Evolutionary conservation across 2,888 invertebrate genomes (phyloP).

Genomic region (Mystacides longicornis): DNA sequence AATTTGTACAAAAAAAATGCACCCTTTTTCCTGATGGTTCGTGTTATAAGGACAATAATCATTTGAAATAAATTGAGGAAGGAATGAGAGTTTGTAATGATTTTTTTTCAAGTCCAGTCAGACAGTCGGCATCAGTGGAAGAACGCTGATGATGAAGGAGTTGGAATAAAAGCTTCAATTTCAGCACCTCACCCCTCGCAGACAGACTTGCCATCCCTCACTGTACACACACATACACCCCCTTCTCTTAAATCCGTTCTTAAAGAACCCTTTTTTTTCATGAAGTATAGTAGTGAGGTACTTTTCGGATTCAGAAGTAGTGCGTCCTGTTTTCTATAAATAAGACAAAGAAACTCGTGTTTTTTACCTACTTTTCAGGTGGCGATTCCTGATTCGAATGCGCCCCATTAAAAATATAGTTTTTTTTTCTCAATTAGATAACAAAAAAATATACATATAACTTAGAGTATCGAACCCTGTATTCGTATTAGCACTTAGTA

Average conservation of each 20-base stretch:
- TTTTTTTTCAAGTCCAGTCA: too few species aligned
- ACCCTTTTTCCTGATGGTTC: too few species aligned
- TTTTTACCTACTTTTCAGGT: conserved; percentile 19
- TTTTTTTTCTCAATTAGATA: too few species aligned
- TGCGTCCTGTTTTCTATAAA: conserved; percentile 17
- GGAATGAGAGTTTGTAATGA: too few species aligned
- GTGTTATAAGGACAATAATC: too few species aligned
- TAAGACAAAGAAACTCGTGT: conserved; percentile 25
- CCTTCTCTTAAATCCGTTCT: conserved; percentile 45
- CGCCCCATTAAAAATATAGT: neutral
- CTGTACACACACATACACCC: too few species aligned
- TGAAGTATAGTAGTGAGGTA: neutral
- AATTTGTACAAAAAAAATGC: too few species aligned
- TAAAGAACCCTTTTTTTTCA: conserved; percentile 39
- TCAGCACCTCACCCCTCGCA: conserved; percentile 16
- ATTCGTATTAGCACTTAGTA: too few species aligned
- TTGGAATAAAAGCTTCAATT: neutral
- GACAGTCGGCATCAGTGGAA: too few species aligned
- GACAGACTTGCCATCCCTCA: conserved; percentile 25
- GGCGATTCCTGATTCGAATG: neutral
- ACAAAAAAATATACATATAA: too few species aligned
- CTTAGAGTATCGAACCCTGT: too few species aligned
- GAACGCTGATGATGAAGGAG: neutral
- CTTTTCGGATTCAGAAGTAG: neutral
- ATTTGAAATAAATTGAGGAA: too few species aligned